Evolutionary conservation across 2,888 invertebrate genomes (phyloP).

Genomic region (Cataglyphis livida): DNA sequence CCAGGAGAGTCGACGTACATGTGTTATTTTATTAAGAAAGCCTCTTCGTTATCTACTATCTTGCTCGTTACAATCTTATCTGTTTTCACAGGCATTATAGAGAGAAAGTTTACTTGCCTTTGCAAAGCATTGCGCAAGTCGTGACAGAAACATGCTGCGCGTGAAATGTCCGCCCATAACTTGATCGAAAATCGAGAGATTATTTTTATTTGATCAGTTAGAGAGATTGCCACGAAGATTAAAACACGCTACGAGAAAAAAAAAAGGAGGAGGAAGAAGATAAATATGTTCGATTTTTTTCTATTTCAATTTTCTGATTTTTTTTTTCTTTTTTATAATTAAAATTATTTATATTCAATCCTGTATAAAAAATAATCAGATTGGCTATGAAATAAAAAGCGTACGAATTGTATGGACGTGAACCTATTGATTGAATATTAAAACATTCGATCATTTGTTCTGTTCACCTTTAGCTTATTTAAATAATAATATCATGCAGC

Average conservation of each 20-base stretch:
- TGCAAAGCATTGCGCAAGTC: constrained; percentile 3
- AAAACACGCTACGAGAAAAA: not conserved
- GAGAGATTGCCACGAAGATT: not conserved
- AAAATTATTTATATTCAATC: not conserved
- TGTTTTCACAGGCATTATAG: not conserved
- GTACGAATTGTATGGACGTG: not conserved
- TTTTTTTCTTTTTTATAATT: not conserved
- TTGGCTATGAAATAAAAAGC: not conserved
- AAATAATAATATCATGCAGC: not conserved
- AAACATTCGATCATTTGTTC: not conserved
- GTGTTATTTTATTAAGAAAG: not conserved
- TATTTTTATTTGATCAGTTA: not conserved
- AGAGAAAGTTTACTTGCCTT: constrained; percentile 15
- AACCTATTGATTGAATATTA: not conserved
- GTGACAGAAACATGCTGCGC: not conserved
- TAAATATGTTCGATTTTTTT: not conserved
- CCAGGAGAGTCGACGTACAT: not conserved
- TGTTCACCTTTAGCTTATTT: not conserved
- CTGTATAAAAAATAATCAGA: not conserved
- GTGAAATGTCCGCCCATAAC: not conserved
- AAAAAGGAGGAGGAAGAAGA: not conserved
- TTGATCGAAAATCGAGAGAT: not conserved
- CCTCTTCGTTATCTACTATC: not conserved
- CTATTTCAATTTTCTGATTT: not conserved
- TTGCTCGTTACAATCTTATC: not conserved